Evolutionary conservation across 2,888 invertebrate species (phyloP).

Genomic region (Melanophora roralis): DNA sequence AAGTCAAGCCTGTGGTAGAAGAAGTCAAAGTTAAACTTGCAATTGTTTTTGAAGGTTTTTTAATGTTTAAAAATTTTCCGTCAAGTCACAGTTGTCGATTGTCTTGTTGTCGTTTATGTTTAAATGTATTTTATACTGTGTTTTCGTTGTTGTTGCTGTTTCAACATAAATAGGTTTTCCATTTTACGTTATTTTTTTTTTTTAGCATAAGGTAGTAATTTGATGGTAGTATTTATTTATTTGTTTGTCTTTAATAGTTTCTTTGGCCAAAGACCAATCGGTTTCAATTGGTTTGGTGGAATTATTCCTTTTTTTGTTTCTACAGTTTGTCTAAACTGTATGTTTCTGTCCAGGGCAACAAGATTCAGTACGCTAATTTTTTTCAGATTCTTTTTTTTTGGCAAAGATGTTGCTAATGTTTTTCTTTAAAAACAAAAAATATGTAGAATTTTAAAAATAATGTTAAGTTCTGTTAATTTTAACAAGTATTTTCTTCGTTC

Average conservation of each 20-base stretch:
- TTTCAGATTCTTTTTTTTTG: constrained; percentile 7
- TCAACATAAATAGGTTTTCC: not conserved
- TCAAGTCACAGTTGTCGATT: constrained; percentile 70
- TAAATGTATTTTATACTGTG: constrained; percentile 75
- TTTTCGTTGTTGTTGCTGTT: constrained; percentile 27
- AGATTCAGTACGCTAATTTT: constrained; percentile 68
- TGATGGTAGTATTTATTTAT: constrained; percentile 59
- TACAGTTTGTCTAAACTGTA: constrained; percentile 76
- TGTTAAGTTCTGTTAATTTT: constrained; percentile 58
- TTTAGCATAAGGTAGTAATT: constrained; percentile 57
- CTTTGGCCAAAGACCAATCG: constrained; percentile 47
- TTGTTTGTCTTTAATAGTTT: constrained; percentile 54
- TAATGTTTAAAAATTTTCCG: constrained; percentile 36
- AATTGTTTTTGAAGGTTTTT: constrained; percentile 50
- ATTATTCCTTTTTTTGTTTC: constrained; percentile 4
- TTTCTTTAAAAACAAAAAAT: constrained; percentile 39
- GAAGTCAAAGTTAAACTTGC: constrained; percentile 61
- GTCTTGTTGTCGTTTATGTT: constrained; percentile 77
- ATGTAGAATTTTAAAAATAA: constrained; percentile 58
- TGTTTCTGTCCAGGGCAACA: constrained; percentile 76
- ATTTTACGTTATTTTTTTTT: constrained; percentile 52
- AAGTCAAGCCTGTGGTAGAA: constrained; percentile 42
- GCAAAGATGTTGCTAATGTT: constrained; percentile 37
- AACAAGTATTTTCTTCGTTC: constrained; percentile 55
- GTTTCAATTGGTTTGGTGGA: constrained; percentile 50